Evolutionary conservation across 2,797 vertebrate genomes (phyloP).

Genomic region (Onychomys leucogaster): DNA sequence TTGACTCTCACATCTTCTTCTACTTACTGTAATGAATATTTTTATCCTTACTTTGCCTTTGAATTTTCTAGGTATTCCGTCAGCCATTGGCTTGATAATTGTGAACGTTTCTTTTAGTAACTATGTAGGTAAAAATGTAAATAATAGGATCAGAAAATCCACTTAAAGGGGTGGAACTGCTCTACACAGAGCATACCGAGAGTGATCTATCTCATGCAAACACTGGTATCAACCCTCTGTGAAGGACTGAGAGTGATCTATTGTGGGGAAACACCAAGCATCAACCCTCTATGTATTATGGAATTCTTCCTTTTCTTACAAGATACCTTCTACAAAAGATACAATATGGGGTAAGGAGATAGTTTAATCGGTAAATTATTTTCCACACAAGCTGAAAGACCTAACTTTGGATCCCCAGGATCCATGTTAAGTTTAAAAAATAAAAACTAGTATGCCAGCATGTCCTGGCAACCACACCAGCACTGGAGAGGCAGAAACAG

Average conservation of each 20-base stretch:
- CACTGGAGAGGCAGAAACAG: neutral
- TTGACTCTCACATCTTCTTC: neutral
- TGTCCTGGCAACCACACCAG: neutral
- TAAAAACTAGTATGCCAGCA: neutral
- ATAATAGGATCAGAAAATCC: neutral
- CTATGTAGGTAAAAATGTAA: neutral
- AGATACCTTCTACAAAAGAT: neutral
- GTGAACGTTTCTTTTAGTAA: conserved; percentile 41
- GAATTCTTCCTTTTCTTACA: neutral
- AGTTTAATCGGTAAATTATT: neutral
- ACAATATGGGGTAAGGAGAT: neutral
- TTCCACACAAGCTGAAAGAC: neutral
- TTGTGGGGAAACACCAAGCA: neutral
- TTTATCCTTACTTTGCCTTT: conserved; percentile 41
- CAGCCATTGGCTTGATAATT: neutral
- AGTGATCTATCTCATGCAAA: neutral
- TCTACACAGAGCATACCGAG: neutral
- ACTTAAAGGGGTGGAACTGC: neutral
- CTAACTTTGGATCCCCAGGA: neutral
- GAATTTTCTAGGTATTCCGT: conserved; percentile 20
- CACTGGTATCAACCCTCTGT: neutral
- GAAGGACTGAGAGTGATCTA: neutral
- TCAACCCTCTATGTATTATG: neutral
- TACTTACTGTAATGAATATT: neutral
- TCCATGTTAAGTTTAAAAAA: neutral